Evolutionary conservation across 1,140 invertebrate genomes (phyloP).

Genomic region (Ladona fulva): DNA sequence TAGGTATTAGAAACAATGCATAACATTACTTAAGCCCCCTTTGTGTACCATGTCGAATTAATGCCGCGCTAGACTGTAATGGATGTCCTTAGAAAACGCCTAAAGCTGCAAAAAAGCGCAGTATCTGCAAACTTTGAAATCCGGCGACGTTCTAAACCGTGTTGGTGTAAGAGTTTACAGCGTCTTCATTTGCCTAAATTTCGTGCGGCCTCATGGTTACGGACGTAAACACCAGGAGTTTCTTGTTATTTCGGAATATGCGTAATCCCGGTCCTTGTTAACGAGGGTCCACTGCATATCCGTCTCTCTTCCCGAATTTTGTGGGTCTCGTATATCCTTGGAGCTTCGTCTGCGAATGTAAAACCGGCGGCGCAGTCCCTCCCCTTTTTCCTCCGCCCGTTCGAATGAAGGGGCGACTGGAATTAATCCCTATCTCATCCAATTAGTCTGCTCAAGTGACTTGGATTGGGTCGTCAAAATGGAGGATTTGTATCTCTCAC

Average conservation of each 20-base stretch:
- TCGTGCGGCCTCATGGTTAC: neutral
- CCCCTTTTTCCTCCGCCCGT: neutral
- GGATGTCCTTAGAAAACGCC: too few species aligned
- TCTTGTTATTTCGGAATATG: constrained; percentile 2
- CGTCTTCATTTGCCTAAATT: neutral
- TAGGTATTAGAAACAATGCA: too few species aligned
- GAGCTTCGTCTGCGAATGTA: too few species aligned
- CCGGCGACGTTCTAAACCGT: too few species aligned
- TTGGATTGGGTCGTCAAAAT: constrained; percentile 9
- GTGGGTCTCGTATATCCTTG: too few species aligned
- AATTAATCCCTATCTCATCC: constrained; percentile 9
- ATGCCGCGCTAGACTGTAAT: too few species aligned
- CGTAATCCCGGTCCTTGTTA: neutral
- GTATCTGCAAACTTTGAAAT: too few species aligned
- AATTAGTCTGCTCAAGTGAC: neutral
- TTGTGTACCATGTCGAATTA: too few species aligned
- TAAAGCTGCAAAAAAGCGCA: too few species aligned
- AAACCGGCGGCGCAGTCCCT: neutral
- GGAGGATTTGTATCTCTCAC: neutral
- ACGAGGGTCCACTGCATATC: neutral
- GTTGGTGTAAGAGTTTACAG: too few species aligned
- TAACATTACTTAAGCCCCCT: too few species aligned
- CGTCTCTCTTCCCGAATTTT: too few species aligned
- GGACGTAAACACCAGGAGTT: neutral
- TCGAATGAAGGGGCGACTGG: neutral